Conservation (phyloP, 2,797 vertebrate genomes). For the Tarsius wallacei region DNA sequence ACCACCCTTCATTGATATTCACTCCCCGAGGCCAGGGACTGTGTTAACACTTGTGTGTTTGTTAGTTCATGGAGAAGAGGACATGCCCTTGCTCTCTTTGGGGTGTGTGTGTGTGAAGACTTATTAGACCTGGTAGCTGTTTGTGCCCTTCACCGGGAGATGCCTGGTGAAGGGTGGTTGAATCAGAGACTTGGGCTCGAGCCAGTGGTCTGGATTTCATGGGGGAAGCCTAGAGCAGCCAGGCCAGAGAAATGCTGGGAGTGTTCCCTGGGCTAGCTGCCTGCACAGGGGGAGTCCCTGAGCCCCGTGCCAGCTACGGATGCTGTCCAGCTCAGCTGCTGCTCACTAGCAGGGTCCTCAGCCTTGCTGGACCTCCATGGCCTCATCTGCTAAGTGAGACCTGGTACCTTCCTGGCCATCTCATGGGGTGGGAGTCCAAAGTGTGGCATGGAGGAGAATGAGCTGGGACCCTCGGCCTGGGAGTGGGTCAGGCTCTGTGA, state of each 20-base stretch:
- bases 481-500: background rate
- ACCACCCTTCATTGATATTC: background rate
- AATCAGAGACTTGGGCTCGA: constrained; percentile 3
- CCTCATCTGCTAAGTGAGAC: background rate
- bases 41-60: background rate
- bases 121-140: background rate
- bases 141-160: background rate
- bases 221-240: background rate
- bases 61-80: background rate
- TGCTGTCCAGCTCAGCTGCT: background rate
- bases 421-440: background rate
- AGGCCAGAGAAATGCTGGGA: background rate
- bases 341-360: background rate
- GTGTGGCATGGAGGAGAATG: too few species aligned
- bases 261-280: background rate
- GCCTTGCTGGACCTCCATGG: background rate
- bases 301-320: background rate
- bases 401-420: background rate
- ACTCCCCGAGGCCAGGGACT: background rate
- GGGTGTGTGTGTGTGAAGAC: background rate
- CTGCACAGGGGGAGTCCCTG: background rate
- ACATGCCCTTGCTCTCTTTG: background rate
- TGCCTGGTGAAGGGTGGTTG: background rate
- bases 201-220: background rate
- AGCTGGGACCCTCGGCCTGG: rapidly evolving